Evolutionary conservation across 2,113 vertebrate genomes (phyloP).

Genomic region (Reinhardtius hippoglossoides): DNA sequence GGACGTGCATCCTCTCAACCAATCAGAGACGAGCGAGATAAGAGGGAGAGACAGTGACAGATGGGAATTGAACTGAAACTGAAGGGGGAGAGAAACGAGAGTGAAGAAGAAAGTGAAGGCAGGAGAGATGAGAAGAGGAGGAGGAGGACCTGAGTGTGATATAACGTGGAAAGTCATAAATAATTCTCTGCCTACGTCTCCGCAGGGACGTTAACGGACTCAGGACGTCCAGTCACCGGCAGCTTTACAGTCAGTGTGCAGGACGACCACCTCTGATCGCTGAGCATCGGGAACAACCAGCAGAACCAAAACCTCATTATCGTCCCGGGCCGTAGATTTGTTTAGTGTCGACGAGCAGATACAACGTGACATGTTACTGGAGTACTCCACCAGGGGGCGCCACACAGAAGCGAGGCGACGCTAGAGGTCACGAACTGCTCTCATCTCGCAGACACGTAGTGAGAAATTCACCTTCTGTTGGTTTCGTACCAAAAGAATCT

Average conservation of each 20-base stretch:
- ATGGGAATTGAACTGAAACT: background rate
- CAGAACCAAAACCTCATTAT: background rate
- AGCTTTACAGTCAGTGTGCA: background rate
- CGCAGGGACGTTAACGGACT: constrained; percentile 17
- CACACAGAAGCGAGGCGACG: too few relatives aligned
- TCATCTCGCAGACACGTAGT: too few relatives aligned
- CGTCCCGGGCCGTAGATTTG: too few relatives aligned
- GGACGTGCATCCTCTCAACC: background rate
- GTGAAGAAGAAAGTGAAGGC: constrained; percentile 1
- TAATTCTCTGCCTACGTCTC: constrained; percentile 9
- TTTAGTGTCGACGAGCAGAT: too few relatives aligned
- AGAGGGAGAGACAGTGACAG: background rate
- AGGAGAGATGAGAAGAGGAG: constrained; percentile 14
- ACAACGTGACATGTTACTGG: too few relatives aligned
- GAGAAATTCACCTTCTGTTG: too few relatives aligned
- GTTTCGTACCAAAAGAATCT: too few relatives aligned
- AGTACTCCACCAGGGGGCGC: too few relatives aligned
- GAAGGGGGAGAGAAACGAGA: background rate
- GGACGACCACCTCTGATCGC: background rate
- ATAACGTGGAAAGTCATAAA: constrained; percentile 23
- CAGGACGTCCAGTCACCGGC: constrained; percentile 22
- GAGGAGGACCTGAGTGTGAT: constrained; percentile 22
- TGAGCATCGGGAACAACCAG: background rate
- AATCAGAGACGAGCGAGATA: constrained; percentile 1
- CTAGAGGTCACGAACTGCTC: too few relatives aligned